Base-by-base conservation (phyloP, 2,888 invertebrate species). In the Halictus quadricinctus region DNA sequence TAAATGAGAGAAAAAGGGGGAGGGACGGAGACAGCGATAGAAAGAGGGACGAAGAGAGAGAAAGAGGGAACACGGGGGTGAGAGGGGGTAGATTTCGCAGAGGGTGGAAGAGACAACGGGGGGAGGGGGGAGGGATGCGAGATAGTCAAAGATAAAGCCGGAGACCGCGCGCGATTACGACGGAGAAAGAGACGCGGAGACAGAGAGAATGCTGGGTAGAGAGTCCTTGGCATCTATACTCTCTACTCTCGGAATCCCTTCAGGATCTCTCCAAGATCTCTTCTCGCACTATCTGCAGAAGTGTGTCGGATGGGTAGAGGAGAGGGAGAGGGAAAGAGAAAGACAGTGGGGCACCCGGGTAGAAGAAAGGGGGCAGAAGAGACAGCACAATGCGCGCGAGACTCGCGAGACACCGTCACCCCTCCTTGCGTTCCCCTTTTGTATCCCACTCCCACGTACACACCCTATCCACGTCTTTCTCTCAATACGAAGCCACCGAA, bases 371-470 rank as follows among this genome's bases (percentile, higher is more conserved):
- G 69, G 83, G 70, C 74, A 76, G 83, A 86, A 74, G 83, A 88
- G 89, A 86, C 89, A 87, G 91, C 88, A 90, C 89, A 89, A 90
- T 91, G 90, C 90, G 85, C 87, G 73, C 84, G 69, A 89, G 88
- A 76, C 85, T 90, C 90, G 89, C 85, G 84, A 90, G 91, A 91
- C 91, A 91, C 89, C 88, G 89, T 91, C 91, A 86, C 84, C 87
- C 87, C 90, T 81, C 86, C 82, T 81, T 73, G 64, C 79, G 25
- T 29, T 60, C 72, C 76, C 80, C 79, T 74, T 76, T 80, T 79
- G 72, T 78, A 58, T 76, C 78, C 79, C 72, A 3, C 72, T 66
- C 48, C 46, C 64, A 29, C 60, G 60, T 13, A 60, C 73, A 60
- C 73, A 41, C 72, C 18, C 36, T 66, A 29, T 15, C 66, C 29